Base-by-base conservation (phyloP, 2,797 vertebrate species). In the Ibycter americanus region DNA sequence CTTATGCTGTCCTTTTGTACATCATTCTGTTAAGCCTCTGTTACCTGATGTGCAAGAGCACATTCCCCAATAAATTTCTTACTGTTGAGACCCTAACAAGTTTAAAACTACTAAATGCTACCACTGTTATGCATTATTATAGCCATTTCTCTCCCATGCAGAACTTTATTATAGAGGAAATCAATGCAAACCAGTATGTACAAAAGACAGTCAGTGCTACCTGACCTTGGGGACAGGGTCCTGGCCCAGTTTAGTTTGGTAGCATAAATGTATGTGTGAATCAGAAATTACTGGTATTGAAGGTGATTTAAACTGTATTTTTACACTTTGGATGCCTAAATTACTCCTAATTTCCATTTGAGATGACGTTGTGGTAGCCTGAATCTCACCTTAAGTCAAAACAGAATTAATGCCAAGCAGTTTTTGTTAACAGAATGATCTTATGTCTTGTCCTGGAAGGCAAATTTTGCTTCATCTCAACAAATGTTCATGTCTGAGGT, bases 211-310 rank as follows among this genome's bases (percentile, higher is more conserved):
- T 12, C 27, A 59, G 15, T 71, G 9, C 2, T 82, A 38, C 11
- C 9, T 46, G 17, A 8, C 32, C 40, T 32, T 40, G 7, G n/a
- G n/a, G 25, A 40, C 10, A 85, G 22, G 4, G 25, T 68, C 25
- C 4, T 67, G 20, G 5, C 12, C 11, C 0, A 0, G 11, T 72
- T 78, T 42, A 71, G 1, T 67, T 67, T 59, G 15, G 5, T 20
- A 31, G 3, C 52, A 36, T 36, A 82, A 44, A 17, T 31, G 4
- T 9, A 11, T 16, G 7, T 58, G 12, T 14, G 49, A 78, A 82
- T 51, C 25, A 76, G 36, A 82, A 72, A 61, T 56, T 21, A 26
- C 34, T n/a, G 44, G 3, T 20, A 54, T 9, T 59, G 25, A 92
- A 72, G 20, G n/a, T 61, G 22, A 52, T 52, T 72, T 31, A 65